Base-by-base conservation (phyloP, 2,797 vertebrate genomes). In the Sebastes steindachneri region DNA sequence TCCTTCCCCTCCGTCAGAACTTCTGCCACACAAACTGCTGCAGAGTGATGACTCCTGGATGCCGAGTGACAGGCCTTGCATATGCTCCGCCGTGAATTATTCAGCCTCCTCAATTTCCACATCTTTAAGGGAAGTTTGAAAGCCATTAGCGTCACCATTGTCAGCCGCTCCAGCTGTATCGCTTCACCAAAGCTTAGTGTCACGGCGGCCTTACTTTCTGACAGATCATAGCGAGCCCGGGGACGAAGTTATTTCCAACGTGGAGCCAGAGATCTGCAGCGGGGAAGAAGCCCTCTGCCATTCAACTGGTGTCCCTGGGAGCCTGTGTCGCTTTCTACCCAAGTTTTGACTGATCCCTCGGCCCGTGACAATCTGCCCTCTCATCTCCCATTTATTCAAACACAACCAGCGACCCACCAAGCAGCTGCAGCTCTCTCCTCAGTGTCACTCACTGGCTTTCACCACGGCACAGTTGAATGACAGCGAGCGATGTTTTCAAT, bases 1-100 rank as follows among this genome's bases (percentile, higher is more conserved):
- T 64, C 66, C 19, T 37, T 33, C 4, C n/a, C 73, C 48, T 73
- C 57, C 51, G 7, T 88, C 87, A 89, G 68, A 88, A 87, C 86
- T 75, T 80, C 68, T 96, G 80, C 85, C 73, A 3, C 76, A 28
- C 83, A 65, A 58, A 79, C 60, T 29, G 59, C 2, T 14, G 28
- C 80, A 82, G 81, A 91, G 77, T 73, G 89, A 93, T 87, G 84
- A 14, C 62, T 83, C 54, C 79, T 73, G 88, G 72, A 90, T 88
- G 81, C 70, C 33, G 60, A 69, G 63, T 7, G 89, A 90, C 90
- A 88, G 88, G 68, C 71, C 65, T 70, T 41, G 66, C 93, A 95
- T 92, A 93, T 94, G 91, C 75, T 85, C 60, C 9, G 12, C 73
- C 2, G 63, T 95, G 41, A 95, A 94, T 95, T 92, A 95, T 95